Conservation (phyloP, 2,113 vertebrate species). For the Scalopus aquaticus region DNA sequence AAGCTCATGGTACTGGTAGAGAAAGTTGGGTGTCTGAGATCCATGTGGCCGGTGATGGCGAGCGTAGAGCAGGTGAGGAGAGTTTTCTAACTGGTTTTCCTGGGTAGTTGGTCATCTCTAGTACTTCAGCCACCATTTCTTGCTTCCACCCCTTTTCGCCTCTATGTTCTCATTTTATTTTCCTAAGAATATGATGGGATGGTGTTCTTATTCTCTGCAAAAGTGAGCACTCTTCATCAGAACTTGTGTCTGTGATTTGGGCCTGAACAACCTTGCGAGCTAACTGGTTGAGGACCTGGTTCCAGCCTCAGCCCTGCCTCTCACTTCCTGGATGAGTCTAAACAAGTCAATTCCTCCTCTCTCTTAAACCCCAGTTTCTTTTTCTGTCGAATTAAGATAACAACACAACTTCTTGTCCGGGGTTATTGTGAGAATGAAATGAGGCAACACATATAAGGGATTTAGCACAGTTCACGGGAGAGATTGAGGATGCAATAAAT, state of each 20-base stretch:
- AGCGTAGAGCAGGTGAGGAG: not conserved
- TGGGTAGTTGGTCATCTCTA: accelerated
- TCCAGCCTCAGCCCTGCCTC: not conserved
- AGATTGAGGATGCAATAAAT: not conserved
- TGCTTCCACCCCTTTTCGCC: not conserved
- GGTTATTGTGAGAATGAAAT: not conserved
- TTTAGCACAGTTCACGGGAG: not conserved
- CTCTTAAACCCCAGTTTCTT: not conserved
- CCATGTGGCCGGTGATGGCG: accelerated
- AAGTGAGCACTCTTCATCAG: not conserved
- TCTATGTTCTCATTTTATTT: not conserved
- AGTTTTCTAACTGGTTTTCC: not conserved
- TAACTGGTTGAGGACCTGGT: too few relatives aligned
- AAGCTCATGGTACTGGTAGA: accelerated
- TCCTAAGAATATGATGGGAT: not conserved
- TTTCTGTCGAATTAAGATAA: not conserved
- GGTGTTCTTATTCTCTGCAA: not conserved
- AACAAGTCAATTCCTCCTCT: not conserved
- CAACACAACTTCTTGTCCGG: not conserved
- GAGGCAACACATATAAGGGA: not conserved
- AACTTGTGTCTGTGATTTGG: not conserved
- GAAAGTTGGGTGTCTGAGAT: not conserved
- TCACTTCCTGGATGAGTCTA: not conserved
- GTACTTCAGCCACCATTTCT: not conserved
- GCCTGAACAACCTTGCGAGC: not conserved